These are phyloP conservation scores for Gymnobelideus leadbeateri DNA, from an alignment of 2,113 vertebrate species.

Conservation along the genomic window DNA sequence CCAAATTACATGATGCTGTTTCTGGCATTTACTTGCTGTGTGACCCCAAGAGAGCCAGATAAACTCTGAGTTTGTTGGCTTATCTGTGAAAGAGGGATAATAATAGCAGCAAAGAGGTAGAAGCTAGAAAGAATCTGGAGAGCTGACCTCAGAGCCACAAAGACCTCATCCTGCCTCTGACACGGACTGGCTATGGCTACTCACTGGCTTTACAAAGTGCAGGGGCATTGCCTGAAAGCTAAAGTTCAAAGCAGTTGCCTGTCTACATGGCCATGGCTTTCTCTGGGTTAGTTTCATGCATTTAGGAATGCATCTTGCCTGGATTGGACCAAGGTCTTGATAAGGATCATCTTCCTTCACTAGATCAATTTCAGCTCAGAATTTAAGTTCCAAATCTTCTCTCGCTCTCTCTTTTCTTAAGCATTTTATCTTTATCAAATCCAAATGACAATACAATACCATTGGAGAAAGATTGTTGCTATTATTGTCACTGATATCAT, in stretches of 20 bases:
- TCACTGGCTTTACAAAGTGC: not conserved
- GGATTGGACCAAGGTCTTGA: not conserved
- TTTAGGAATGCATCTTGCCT: not conserved
- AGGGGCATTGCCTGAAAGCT: not conserved
- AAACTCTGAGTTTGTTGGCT: slow-evolving; percentile 23
- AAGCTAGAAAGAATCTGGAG: not conserved
- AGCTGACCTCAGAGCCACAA: not conserved
- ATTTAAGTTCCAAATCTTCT: not conserved
- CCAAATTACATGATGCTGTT: not conserved
- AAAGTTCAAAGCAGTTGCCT: not conserved
- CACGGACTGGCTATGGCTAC: not conserved
- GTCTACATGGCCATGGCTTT: not conserved
- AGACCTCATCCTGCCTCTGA: not conserved
- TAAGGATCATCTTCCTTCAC: not conserved
- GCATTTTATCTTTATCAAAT: not conserved
- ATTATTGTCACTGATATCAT: not conserved
- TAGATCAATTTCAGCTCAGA: not conserved
- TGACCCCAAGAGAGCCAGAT: not conserved
- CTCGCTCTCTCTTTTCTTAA: not conserved
- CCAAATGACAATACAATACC: not conserved
- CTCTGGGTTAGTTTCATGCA: not conserved
- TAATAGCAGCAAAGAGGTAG: not conserved
- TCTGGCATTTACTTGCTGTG: not conserved
- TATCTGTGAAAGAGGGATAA: not conserved
- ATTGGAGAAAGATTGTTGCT: not conserved